phyloP scores from a whole-genome alignment of 1,140 invertebrate species.

The Microvelia longipes region DNA sequence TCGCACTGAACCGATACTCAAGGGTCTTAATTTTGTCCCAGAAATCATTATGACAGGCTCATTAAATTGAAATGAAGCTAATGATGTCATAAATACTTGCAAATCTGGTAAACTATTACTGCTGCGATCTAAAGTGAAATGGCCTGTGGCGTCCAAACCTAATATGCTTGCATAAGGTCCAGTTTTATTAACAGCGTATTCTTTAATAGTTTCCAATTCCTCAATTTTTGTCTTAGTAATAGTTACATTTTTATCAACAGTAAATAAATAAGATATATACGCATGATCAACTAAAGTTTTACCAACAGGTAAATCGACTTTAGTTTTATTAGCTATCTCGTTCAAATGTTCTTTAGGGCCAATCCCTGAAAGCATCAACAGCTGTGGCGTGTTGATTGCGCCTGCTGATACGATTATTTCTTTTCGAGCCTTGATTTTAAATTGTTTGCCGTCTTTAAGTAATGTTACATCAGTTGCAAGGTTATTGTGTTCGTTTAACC shows the following conservation, averaged over 20 bases:
- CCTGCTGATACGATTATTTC: slow-evolving; percentile 53
- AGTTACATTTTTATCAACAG: slow-evolving; percentile 39
- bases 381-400: slow-evolving; percentile 36
- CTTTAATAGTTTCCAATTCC: not conserved
- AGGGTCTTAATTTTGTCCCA: not conserved
- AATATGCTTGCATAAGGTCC: slow-evolving; percentile 27
- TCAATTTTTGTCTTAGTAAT: slow-evolving; percentile 11
- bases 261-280: slow-evolving; percentile 48
- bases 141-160: slow-evolving; percentile 45
- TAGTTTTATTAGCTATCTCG: slow-evolving; percentile 32
- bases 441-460: slow-evolving; percentile 32
- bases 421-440: slow-evolving; percentile 35
- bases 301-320: slow-evolving; percentile 40
- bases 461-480: slow-evolving; percentile 49
- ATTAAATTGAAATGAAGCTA: slow-evolving; percentile 28
- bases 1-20: slow-evolving; percentile 2
- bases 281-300: slow-evolving; percentile 49
- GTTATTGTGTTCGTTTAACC: slow-evolving; percentile 42
- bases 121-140: slow-evolving; percentile 40
- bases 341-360: slow-evolving; percentile 13
- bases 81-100: slow-evolving; percentile 40
- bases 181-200: slow-evolving; percentile 17
- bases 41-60: slow-evolving; percentile 6
- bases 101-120: slow-evolving; percentile 42
- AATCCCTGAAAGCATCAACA: slow-evolving; percentile 17